These are phyloP conservation scores for Dicyrtoma fusca DNA, from an alignment of 2,888 invertebrate genomes.

Conservation along the genomic window DNA sequence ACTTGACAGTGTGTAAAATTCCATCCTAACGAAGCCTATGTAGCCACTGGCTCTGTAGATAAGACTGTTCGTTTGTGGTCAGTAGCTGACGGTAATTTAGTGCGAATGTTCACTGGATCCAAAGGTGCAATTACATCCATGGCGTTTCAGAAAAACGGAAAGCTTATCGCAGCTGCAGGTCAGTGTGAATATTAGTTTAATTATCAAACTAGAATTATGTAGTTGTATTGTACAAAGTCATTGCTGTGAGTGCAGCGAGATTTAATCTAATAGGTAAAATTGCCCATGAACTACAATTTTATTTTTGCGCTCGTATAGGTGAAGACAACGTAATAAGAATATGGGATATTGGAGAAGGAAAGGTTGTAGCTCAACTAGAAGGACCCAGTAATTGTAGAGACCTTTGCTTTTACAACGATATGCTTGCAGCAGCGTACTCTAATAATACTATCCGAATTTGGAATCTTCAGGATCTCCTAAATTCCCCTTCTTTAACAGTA, in stretches of 20 bases:
- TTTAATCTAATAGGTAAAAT: not conserved
- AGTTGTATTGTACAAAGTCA: not conserved
- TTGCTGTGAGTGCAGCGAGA: not conserved
- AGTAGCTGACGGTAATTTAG: constrained; percentile 77
- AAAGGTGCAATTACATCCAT: constrained; percentile 73
- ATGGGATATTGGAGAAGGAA: constrained; percentile 73
- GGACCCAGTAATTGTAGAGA: constrained; percentile 42
- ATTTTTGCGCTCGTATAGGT: constrained; percentile 60
- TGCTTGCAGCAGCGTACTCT: constrained; percentile 70
- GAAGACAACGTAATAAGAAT: constrained; percentile 73
- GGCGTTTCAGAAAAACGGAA: constrained; percentile 83
- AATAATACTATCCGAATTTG: constrained; percentile 71
- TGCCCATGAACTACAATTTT: not conserved
- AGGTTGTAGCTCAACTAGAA: constrained; percentile 67
- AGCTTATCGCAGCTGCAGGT: constrained; percentile 83
- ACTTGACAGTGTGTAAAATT: constrained; percentile 77
- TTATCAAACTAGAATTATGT: not conserved
- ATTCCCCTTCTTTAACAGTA: constrained; percentile 34
- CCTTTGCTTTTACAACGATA: constrained; percentile 61
- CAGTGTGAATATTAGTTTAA: constrained; percentile 37
- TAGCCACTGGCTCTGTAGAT: constrained; percentile 90
- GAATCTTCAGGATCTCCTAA: constrained; percentile 61
- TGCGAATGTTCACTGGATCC: constrained; percentile 79
- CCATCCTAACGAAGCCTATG: constrained; percentile 87
- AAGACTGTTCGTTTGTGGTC: constrained; percentile 86